Evolutionary conservation across 2,888 invertebrate species (phyloP), one percentile per base, ranked within the genome.

Genomic region (Beris chalybata): DNA sequence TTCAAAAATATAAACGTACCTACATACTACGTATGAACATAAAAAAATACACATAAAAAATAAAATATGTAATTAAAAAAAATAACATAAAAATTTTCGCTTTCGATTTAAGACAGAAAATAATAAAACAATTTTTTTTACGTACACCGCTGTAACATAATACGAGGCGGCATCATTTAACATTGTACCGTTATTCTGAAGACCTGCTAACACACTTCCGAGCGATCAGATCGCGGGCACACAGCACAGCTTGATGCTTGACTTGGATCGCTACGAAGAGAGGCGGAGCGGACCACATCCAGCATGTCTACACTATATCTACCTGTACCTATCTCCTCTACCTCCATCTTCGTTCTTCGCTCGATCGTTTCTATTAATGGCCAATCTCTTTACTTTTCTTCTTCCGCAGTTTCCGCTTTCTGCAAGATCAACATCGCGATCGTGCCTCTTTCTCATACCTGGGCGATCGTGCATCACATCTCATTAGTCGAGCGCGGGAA

Each of bases 171-270:
- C 69, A 67, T 66, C 69, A 67, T 70, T 70, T 67, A 65, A 47
- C 55, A 38, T 44, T 29, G 66, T 78, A 79, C 80, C 80, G 80
- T 81, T 81, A 80, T 73, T 74, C 74, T 73, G 77, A 76, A 79
- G 79, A 81, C 80, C 80, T 80, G 79, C 80, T 81, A 80, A 81
- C 80, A 81, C 75, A 81, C 81, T 81, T 81, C 80, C 81, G 38
- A 50, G 80, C 74, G 76, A 75, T 77, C 75, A 75, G 74, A 72
- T 67, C 65, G 69, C 66, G 52, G 57, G 64, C 66, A 4, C n/a
- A 50, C 50, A 47, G 47, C 47, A 44, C 9, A 44, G 44, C 44
- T 12, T 44, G 5, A 47, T 47, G 15, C 47, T n/a, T 38, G 38
- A 9, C 38, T 38, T 38, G 9, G 38, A 38, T 7, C 1, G 9